phyloP scores from a whole-genome alignment of 2,113 vertebrate species.

The Candoia aspera region DNA sequence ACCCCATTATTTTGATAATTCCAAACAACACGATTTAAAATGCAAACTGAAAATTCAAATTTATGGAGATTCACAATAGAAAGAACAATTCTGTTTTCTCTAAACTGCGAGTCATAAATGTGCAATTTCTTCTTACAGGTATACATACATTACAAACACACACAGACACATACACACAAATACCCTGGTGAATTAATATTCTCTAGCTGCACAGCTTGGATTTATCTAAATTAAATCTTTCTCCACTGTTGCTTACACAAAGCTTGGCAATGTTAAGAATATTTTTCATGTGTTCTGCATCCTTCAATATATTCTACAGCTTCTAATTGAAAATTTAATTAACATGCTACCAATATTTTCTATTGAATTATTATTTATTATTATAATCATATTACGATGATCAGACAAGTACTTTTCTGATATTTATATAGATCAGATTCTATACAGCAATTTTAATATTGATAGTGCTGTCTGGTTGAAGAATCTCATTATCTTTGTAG shows the following conservation, averaged over 20 bases:
- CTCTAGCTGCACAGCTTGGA: slow-evolving; percentile 52
- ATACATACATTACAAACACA: neutral
- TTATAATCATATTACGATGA: neutral
- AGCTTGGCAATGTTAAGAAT: slow-evolving; percentile 49
- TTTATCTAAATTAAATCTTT: slow-evolving; percentile 74
- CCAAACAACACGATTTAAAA: neutral
- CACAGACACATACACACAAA: neutral
- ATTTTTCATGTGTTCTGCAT: slow-evolving; percentile 28
- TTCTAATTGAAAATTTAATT: slow-evolving; percentile 57
- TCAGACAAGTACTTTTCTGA: neutral
- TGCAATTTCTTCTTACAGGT: slow-evolving; percentile 11
- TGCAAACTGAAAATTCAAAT: neutral
- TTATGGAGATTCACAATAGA: neutral
- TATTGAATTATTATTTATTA: slow-evolving; percentile 29
- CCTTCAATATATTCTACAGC: slow-evolving; percentile 43
- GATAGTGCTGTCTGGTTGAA: neutral
- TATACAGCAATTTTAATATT: neutral
- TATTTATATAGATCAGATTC: neutral
- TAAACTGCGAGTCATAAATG: slow-evolving; percentile 42
- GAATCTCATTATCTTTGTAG: neutral
- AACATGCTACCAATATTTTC: slow-evolving; percentile 47
- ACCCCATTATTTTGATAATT: neutral
- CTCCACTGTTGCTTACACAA: slow-evolving; percentile 60
- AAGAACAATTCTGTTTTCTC: slow-evolving; percentile 17
- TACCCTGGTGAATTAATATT: slow-evolving; percentile 53